Conservation (phyloP, 2,113 vertebrate genomes). For the Rhinoptilus africanus region DNA sequence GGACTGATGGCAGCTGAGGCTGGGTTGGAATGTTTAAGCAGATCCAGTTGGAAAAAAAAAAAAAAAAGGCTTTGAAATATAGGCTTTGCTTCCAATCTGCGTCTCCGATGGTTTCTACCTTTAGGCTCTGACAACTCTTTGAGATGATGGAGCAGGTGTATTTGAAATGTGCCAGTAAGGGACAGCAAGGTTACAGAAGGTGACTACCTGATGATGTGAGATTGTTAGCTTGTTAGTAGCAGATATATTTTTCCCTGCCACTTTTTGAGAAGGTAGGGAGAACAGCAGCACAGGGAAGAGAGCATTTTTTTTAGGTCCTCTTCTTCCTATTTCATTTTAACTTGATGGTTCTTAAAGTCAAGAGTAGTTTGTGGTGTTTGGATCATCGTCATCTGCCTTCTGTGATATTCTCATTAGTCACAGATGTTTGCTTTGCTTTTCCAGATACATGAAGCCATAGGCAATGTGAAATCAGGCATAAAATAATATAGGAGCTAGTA, state of each 20-base stretch:
- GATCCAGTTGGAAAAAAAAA: neutral
- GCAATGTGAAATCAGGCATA: neutral
- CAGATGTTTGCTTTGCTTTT: neutral
- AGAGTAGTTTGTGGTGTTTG: neutral
- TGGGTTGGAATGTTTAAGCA: conserved; percentile 28
- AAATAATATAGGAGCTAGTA: neutral
- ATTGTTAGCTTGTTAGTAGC: neutral
- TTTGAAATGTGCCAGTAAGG: neutral
- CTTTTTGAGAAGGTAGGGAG: neutral
- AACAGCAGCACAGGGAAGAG: neutral
- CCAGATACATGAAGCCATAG: neutral
- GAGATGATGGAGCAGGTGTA: conserved; percentile 1
- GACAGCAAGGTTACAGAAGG: neutral
- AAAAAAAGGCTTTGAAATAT: neutral
- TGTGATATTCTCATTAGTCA: neutral
- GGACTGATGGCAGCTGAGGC: conserved; percentile 2
- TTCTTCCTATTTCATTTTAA: neutral
- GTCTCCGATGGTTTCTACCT: neutral
- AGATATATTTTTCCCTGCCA: neutral
- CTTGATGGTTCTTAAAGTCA: neutral
- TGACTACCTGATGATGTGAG: neutral
- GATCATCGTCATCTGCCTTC: neutral
- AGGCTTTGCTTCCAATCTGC: neutral
- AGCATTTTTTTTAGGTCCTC: neutral
- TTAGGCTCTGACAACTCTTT: neutral